These are phyloP conservation scores for Oopsacas minuta DNA, from an alignment of 37 sponge, comb jelly and placozoan genomes.

Conservation along the genomic window DNA sequence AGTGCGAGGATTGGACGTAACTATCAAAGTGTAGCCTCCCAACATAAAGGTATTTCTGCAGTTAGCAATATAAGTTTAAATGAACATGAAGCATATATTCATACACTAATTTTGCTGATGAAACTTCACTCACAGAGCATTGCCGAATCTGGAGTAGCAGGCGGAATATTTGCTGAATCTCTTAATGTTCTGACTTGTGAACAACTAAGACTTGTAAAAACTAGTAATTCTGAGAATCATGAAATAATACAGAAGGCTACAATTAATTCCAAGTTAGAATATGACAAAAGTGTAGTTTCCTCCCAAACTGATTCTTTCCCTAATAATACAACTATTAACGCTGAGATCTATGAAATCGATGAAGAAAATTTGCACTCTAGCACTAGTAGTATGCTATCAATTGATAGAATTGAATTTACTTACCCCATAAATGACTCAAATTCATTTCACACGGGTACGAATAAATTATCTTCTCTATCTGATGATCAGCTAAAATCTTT, in stretches of 20 bases:
- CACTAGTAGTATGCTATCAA: background rate
- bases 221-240: conserved; percentile 6
- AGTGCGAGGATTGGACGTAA: background rate
- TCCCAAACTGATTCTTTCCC: background rate
- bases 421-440: background rate
- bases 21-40: background rate
- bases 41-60: background rate
- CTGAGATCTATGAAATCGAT: background rate
- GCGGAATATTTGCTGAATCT: background rate
- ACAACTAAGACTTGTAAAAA: conserved; percentile 9
- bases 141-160: background rate
- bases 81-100: background rate
- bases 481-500: background rate
- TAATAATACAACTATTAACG: background rate
- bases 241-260: background rate
- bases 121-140: background rate
- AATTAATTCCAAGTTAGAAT: background rate
- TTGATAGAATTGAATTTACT: background rate
- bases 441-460: background rate
- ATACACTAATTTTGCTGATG: background rate
- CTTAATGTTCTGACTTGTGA: conserved; percentile 9
- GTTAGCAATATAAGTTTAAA: background rate
- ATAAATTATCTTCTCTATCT: background rate
- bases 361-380: background rate
- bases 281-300: background rate